Conservation (phyloP, 2,113 vertebrate species). For the Menidia beryllina region DNA sequence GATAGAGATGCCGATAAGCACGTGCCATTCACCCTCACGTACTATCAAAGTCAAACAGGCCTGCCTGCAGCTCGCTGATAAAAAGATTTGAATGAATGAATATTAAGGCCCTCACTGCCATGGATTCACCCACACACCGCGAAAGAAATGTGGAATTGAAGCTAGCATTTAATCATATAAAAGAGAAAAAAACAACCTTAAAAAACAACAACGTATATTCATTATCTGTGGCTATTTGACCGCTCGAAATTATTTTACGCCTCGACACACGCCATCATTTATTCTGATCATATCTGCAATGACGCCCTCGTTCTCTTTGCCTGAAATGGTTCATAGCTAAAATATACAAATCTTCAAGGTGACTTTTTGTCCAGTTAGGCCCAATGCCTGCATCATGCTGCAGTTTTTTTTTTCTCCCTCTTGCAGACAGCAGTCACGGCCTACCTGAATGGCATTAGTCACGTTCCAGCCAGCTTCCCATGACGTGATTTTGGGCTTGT, state of each 20-base stretch:
- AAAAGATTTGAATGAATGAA: slow-evolving; percentile 74
- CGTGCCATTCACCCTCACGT: slow-evolving; percentile 33
- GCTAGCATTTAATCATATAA: background rate
- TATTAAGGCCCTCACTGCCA: background rate
- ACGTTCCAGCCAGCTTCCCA: slow-evolving; percentile 99
- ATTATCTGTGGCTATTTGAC: background rate
- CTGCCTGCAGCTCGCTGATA: slow-evolving; percentile 66
- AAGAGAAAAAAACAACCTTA: too few relatives aligned
- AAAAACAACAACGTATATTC: background rate
- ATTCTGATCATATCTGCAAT: background rate
- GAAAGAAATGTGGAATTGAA: background rate
- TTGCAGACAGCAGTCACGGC: background rate
- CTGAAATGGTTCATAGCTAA: background rate
- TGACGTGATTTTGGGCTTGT: slow-evolving; percentile 92
- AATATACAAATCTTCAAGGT: slow-evolving; percentile 60
- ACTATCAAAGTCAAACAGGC: slow-evolving; percentile 57
- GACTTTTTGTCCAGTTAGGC: slow-evolving; percentile 59
- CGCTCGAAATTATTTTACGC: background rate
- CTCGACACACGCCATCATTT: background rate
- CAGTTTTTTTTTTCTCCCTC: background rate
- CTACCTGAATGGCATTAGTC: slow-evolving; percentile 98
- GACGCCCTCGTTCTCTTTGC: background rate
- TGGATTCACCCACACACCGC: background rate
- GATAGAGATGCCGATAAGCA: slow-evolving; percentile 56
- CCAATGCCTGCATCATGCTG: background rate